A percentile compares a stretch with the other conserved stretches of the same genome.
Evolutionary conservation across 1,140 invertebrate genomes (phyloP).

Genomic region (Panonychus citri): DNA sequence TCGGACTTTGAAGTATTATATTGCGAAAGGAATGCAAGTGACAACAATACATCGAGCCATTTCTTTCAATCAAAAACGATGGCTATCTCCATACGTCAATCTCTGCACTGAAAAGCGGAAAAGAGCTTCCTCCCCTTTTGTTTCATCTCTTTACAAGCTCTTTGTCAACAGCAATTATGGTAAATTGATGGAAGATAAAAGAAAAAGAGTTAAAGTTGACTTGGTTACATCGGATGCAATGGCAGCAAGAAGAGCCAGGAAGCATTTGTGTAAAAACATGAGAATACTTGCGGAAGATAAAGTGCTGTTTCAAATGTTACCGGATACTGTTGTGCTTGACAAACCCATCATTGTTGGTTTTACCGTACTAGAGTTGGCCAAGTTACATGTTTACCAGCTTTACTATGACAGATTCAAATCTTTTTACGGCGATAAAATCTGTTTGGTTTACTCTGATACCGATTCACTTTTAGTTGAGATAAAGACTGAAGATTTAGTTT

Average conservation of each 20-base stretch:
- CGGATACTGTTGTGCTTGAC: conserved; percentile 17
- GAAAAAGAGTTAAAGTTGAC: conserved; percentile 18
- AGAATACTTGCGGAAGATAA: conserved; percentile 10
- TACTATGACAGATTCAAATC: too few relatives aligned
- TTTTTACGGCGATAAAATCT: too few relatives aligned
- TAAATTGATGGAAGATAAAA: conserved; percentile 28
- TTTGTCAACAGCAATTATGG: too few relatives aligned
- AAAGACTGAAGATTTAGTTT: too few relatives aligned
- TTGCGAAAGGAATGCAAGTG: conserved; percentile 24
- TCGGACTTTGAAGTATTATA: conserved; percentile 25
- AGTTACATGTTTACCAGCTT: too few relatives aligned
- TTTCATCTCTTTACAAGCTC: too few relatives aligned
- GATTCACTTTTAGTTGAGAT: too few relatives aligned
- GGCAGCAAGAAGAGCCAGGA: background rate
- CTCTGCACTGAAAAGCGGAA: conserved; percentile 24
- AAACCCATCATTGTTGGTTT: conserved; percentile 27
- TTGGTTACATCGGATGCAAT: background rate
- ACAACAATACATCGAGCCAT: conserved; percentile 27
- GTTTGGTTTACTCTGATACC: too few relatives aligned
- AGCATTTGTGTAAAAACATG: conserved; percentile 8
- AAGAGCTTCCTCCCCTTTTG: too few relatives aligned
- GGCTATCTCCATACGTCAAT: conserved; percentile 25
- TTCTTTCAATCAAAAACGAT: conserved; percentile 26
- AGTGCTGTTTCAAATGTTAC: conserved; percentile 12
- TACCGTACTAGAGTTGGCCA: conserved; percentile 29